Evolutionary conservation across 2,888 invertebrate genomes (phyloP).

Genomic region (Dysmachus trigonus): DNA sequence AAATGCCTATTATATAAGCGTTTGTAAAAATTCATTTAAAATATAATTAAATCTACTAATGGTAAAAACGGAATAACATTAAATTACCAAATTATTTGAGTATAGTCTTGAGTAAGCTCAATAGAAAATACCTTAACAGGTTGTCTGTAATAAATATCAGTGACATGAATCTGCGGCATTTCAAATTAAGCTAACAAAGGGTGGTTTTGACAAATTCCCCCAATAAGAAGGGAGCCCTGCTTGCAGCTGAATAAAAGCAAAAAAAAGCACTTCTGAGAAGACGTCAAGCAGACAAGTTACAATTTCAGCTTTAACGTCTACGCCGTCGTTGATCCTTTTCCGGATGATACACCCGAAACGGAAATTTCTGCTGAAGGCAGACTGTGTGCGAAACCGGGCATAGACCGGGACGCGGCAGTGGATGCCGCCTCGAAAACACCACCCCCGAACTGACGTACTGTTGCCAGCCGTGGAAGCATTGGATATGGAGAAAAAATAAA

Average conservation of each 20-base stretch:
- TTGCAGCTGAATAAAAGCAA: background rate
- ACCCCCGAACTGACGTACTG: conserved; percentile 11
- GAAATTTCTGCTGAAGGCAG: conserved; percentile 30
- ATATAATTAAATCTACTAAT: background rate
- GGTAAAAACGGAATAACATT: background rate
- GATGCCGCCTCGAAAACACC: background rate
- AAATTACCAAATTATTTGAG: background rate
- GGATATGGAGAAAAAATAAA: background rate
- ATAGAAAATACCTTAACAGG: background rate
- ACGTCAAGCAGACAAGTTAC: conserved; percentile 29
- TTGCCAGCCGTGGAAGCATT: conserved; percentile 1
- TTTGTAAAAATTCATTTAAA: too few relatives aligned
- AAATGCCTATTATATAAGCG: too few relatives aligned
- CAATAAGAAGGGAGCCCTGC: background rate
- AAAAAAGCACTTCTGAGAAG: background rate
- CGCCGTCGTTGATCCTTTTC: conserved; percentile 37
- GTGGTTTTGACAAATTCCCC: conserved; percentile 27
- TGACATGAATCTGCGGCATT: background rate
- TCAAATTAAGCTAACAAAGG: conserved; percentile 18
- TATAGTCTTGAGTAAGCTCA: background rate
- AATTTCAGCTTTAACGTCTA: conserved; percentile 2
- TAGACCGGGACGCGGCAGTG: background rate
- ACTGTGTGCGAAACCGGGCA: background rate
- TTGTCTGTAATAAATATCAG: background rate
- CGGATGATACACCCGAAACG: conserved; percentile 39